Conservation (phyloP, 1,140 invertebrate genomes). For the Eumeta japonica region DNA sequence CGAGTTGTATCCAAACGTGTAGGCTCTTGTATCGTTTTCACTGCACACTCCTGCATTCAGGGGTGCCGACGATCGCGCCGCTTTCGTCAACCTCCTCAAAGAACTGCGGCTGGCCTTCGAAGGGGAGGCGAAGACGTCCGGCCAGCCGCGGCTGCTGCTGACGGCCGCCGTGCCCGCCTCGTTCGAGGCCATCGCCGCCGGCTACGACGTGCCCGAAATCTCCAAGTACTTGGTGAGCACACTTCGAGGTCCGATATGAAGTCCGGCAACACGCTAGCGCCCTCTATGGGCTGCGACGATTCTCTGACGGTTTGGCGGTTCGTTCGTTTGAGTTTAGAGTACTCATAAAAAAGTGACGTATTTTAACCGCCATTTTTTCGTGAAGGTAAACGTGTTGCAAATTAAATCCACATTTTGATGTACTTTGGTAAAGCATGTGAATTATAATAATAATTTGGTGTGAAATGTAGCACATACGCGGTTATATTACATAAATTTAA, state of each 20-base stretch:
- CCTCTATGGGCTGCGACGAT: too few relatives aligned
- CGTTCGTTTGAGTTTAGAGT: too few relatives aligned
- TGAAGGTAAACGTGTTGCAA: too few relatives aligned
- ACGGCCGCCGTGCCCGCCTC: slow-evolving; percentile 90
- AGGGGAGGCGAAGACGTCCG: slow-evolving; percentile 79
- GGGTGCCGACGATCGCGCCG: slow-evolving; percentile 79
- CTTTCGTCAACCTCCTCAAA: slow-evolving; percentile 78
- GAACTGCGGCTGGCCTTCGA: slow-evolving; percentile 88
- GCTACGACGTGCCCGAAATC: slow-evolving; percentile 92
- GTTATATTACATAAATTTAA: too few relatives aligned
- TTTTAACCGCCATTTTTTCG: neutral
- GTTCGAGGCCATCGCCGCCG: slow-evolving; percentile 88
- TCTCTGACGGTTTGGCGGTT: too few relatives aligned
- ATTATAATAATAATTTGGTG: too few relatives aligned
- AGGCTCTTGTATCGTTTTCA: slow-evolving; percentile 1
- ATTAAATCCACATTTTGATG: too few relatives aligned
- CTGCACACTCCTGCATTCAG: slow-evolving; percentile 37
- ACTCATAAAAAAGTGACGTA: too few relatives aligned
- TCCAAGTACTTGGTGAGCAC: slow-evolving; percentile 80
- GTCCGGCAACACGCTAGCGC: too few relatives aligned
- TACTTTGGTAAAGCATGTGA: too few relatives aligned
- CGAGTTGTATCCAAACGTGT: slow-evolving; percentile 2
- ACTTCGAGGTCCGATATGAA: too few relatives aligned
- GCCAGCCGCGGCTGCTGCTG: slow-evolving; percentile 77
- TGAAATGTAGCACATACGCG: too few relatives aligned